Evolutionary conservation across 2,113 vertebrate species (phyloP), one percentile per base, ranked within the genome.

Genomic region (Lampris megalopsis): DNA sequence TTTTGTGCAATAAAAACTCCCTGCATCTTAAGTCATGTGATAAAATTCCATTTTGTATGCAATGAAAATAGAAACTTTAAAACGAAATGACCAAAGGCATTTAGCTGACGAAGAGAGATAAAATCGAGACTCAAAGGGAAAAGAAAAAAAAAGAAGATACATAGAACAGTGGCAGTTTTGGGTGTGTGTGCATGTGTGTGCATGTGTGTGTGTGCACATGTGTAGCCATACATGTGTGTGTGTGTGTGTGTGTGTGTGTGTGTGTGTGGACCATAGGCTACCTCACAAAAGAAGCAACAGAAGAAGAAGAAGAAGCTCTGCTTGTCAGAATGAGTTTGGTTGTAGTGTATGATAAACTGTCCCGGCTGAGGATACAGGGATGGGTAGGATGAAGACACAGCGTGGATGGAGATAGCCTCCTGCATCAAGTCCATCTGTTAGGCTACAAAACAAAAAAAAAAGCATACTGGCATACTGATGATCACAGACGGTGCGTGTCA

Each of bases 1-100:
- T 89, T 82, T 92, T 95, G 94, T 95, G 94, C 94, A 95, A 95
- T 94, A 94, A 93, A 24, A 94, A 92, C 91, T 94, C 93, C 93
- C 94, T 94, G 94, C 92, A 89, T 94, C 93, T 90, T 82, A 91
- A 93, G 88, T 94, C 93, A 93, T 86, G 91, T 82, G 77, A 91
- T 84, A 86, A 79, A 91, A 86, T 83, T 89, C 88, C 79, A 77
- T 82, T 86, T 71, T 82, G 73, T 81, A 86, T 84, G 84, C 83
- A 77, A 77, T 81, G 72, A 41, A 81, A 85, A 80, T 71, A 58
- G 62, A 73, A 77, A 77, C 50, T 61, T 68, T 68, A 69, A 75
- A 83, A 71, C 10, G 65, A 61, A 77, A 71, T 9, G 47, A 73
- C 67, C 61, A 79, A 73, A 85, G 79, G 88, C 59, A 53, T 61